Evolutionary conservation across 2,888 invertebrate species (phyloP), one percentile per base, ranked within the genome.

Genomic region (Xestia xanthographa): DNA sequence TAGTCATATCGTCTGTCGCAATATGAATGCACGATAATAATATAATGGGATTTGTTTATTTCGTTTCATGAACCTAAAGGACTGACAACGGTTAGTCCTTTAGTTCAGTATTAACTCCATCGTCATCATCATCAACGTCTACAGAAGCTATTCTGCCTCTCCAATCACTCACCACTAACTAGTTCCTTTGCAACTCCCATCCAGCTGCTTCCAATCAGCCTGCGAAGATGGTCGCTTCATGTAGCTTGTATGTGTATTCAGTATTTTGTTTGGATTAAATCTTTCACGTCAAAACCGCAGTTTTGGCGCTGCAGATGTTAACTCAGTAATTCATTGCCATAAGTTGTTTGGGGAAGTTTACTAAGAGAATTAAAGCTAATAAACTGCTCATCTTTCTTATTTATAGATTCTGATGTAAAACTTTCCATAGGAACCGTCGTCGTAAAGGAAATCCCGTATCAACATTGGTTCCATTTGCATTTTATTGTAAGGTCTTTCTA

Each of bases 361-460:
- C 17, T 41, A 45, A 60, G 53, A 41, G 50, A 45, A 45, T 50
- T 20, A 68, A 50, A 43, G 20, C 11, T 53, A 48, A 58, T 66
- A 72, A 50, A 81, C 22, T 9, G 34, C 34, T 41, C 62, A 58
- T 76, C 56, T 34, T 76, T 48, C 43, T 62, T 68, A 62, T 79
- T 56, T 34, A 67, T 20, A 80, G 26, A 62, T 43, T 34, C 26
- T 68, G 41, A 62, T 53, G 41, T 20, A 45, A 29, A 79, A 48
- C 12, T 62, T 77, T 79, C 26, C 50, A 20, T 2, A 26, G 43
- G 14, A 48, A 63, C 56, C 34, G 17, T 34, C n/a, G 34, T 48
- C 20, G 41, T 17, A 34, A 68, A 58, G 79, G 48, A 41, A 75
- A 75, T 53, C 6, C 38, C 43, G 5, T 22, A n/a, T 76, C 43